These are phyloP conservation scores for Aphelocoma californica DNA, from an alignment of 2,797 vertebrate genomes.

Conservation along the genomic window DNA sequence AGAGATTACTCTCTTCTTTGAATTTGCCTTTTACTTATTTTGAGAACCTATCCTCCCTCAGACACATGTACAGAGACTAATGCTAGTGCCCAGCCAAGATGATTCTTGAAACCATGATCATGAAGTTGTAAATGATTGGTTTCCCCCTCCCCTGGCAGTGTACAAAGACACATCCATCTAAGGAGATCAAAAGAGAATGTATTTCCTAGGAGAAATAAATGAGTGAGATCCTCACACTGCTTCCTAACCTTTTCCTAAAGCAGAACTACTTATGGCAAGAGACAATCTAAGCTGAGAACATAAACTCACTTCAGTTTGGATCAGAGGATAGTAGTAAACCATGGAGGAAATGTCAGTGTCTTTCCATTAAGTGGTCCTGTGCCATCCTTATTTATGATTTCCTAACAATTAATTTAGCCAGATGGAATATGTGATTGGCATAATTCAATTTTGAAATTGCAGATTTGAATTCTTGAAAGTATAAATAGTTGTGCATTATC, in stretches of 20 bases:
- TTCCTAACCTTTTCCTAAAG: neutral
- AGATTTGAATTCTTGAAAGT: conserved; percentile 6
- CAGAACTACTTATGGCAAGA: neutral
- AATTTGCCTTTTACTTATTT: neutral
- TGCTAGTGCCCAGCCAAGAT: neutral
- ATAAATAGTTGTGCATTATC: neutral
- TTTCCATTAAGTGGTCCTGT: neutral
- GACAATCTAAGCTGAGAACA: neutral
- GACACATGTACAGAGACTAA: neutral
- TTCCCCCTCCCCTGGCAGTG: neutral
- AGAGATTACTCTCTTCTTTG: neutral
- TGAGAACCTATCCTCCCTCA: neutral
- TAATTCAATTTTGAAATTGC: conserved; percentile 3
- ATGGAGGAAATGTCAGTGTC: conserved; percentile 4
- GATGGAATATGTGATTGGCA: neutral
- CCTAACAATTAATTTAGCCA: neutral
- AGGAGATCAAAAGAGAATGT: neutral
- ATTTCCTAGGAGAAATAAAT: conserved; percentile 1
- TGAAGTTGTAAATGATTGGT: neutral
- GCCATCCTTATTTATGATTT: conserved; percentile 9
- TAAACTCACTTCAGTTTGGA: neutral
- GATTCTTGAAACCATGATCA: neutral
- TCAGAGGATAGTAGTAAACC: neutral
- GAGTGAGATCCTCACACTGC: neutral
- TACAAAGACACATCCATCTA: neutral